Conservation (phyloP, 2,113 vertebrate species). For the Clinocottus analis region DNA sequence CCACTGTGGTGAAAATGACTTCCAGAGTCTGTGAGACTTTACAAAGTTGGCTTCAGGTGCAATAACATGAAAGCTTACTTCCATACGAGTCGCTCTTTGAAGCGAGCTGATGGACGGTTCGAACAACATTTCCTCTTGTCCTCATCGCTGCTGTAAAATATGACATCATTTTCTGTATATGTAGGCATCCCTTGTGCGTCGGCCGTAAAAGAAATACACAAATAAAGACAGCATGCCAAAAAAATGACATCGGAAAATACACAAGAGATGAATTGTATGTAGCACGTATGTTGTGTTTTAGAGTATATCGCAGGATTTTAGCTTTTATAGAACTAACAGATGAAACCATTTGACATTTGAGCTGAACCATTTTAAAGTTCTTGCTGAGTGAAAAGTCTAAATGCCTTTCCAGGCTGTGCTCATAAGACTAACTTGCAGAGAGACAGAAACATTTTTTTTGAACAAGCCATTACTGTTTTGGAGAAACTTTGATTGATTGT, state of each 20-base stretch:
- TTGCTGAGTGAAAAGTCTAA: not conserved
- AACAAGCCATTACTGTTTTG: not conserved
- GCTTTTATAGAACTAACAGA: not conserved
- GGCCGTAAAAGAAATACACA: not conserved
- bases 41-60: conserved; percentile 46
- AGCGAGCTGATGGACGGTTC: conserved; percentile 45
- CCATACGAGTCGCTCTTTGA: conserved; percentile 53
- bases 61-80: conserved; percentile 53
- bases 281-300: not conserved
- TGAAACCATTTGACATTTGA: conserved; percentile 21
- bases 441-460: not conserved
- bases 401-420: not conserved
- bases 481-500: not conserved
- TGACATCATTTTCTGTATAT: conserved; percentile 24
- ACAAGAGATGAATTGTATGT: not conserved
- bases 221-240: not conserved
- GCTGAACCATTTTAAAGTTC: not conserved
- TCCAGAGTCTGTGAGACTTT: conserved; percentile 68
- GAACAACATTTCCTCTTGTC: conserved; percentile 52
- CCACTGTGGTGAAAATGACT: conserved; percentile 62
- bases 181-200: not conserved
- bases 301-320: not conserved
- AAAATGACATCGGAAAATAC: not conserved
- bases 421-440: not conserved
- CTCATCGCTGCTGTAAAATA: conserved; percentile 38